Conservation (phyloP, 1,140 invertebrate species). For the Drosophila mayri region DNA sequence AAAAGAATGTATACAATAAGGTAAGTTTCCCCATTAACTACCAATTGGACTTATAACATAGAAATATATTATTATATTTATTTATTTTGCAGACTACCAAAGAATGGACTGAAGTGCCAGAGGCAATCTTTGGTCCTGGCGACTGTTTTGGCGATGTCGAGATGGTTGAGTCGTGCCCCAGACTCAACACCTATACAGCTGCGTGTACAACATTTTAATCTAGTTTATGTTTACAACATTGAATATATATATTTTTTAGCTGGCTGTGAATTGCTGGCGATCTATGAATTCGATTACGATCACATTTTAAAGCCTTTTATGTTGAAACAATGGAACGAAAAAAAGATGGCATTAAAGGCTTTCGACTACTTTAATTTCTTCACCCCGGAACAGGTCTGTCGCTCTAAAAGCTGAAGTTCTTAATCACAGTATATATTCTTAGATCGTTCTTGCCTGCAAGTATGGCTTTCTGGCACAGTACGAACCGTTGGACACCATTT, state of each 20-base stretch:
- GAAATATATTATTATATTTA: not conserved
- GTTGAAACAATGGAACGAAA: constrained; percentile 65
- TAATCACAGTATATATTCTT: not conserved
- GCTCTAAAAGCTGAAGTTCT: fast-evolving
- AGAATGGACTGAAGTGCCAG: constrained; percentile 25
- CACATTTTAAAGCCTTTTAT: constrained; percentile 53
- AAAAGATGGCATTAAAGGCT: constrained; percentile 54
- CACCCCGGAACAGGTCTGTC: constrained; percentile 50
- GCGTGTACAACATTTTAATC: constrained; percentile 36
- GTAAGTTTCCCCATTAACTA: constrained; percentile 2
- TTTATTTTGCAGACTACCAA: constrained; percentile 16
- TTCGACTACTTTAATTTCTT: constrained; percentile 70
- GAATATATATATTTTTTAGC: constrained; percentile 5
- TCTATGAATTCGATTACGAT: constrained; percentile 62
- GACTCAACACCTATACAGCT: constrained; percentile 57
- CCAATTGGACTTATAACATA: not conserved
- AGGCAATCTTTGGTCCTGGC: constrained; percentile 66
- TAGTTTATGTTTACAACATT: not conserved
- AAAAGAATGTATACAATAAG: constrained; percentile 39
- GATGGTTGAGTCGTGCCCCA: constrained; percentile 44
- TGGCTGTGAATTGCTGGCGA: constrained; percentile 58
- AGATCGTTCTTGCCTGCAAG: constrained; percentile 70
- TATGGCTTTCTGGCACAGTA: constrained; percentile 61
- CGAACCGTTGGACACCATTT: constrained; percentile 73
- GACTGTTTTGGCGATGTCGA: constrained; percentile 75